Evolutionary conservation across 2,797 vertebrate genomes (phyloP).

Genomic region (Cetoscarus ocellatus): DNA sequence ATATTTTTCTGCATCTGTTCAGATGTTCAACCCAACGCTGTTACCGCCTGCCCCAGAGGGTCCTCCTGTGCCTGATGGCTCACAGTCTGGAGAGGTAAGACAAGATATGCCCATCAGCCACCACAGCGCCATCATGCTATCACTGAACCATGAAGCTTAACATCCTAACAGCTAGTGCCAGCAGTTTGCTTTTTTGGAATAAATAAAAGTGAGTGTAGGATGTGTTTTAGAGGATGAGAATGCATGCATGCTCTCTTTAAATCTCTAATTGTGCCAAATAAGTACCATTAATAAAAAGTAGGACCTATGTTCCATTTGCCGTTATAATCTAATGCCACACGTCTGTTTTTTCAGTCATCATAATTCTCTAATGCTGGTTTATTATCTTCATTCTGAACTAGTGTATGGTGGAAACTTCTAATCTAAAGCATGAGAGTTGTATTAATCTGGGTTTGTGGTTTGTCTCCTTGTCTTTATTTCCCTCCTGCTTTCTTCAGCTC

Average conservation of each 20-base stretch:
- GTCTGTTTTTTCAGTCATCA: conserved; percentile 36
- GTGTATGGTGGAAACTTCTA: conserved; percentile 64
- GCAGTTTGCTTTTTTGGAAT: conserved; percentile 32
- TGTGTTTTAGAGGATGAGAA: not conserved
- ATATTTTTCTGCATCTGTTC: conserved; percentile 7
- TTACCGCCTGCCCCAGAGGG: conserved; percentile 86
- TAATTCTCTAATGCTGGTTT: conserved; percentile 41
- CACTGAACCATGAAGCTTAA: conserved; percentile 54
- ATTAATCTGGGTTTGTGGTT: conserved; percentile 83
- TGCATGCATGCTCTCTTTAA: conserved; percentile 49
- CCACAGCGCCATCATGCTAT: conserved; percentile 37
- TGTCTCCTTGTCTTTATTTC: conserved; percentile 78
- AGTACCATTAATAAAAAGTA: conserved; percentile 30
- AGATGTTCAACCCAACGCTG: conserved; percentile 87
- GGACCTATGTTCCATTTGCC: conserved; percentile 47
- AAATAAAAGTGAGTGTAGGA: conserved; percentile 17
- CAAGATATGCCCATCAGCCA: not conserved
- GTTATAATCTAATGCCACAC: conserved; percentile 47
- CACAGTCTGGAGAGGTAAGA: conserved; percentile 92
- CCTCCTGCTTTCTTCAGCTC: conserved; percentile 90
- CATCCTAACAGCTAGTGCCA: conserved; percentile 57
- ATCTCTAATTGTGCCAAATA: conserved; percentile 51
- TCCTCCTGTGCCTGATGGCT: conserved; percentile 78
- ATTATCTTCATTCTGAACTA: conserved; percentile 51
- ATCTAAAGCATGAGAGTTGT: conserved; percentile 80